These are phyloP conservation scores for Phycodurus eques DNA, from an alignment of 2,113 vertebrate genomes.

Conservation along the genomic window DNA sequence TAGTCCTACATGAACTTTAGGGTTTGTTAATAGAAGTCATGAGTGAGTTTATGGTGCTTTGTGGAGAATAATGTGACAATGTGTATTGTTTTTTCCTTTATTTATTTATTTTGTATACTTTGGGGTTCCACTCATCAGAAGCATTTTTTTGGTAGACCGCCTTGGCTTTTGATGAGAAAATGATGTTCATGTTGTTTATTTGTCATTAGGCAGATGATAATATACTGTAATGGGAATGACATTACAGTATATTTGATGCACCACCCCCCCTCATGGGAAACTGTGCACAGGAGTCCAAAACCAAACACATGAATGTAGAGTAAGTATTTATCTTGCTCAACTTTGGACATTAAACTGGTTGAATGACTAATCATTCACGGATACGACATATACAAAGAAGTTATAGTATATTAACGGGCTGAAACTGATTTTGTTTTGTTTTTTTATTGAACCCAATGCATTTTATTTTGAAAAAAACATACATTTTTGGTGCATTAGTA, in stretches of 20 bases:
- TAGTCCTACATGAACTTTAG: background rate
- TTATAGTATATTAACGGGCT: background rate
- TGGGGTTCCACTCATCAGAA: background rate
- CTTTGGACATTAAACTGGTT: background rate
- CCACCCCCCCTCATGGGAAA: background rate
- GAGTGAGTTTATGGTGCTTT: background rate
- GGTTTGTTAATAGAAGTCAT: background rate
- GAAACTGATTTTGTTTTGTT: background rate
- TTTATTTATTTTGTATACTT: background rate
- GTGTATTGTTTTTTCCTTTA: background rate
- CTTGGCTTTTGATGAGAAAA: background rate
- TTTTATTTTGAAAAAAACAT: too few relatives aligned
- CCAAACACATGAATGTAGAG: background rate
- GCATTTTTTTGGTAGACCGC: constrained; percentile 1
- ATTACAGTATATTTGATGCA: too few relatives aligned
- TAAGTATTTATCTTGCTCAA: background rate
- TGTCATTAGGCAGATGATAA: constrained; percentile 5
- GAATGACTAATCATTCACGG: constrained; percentile 1
- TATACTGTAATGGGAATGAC: background rate
- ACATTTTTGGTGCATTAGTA: too few relatives aligned
- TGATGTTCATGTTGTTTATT: background rate
- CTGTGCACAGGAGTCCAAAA: background rate
- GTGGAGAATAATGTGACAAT: background rate
- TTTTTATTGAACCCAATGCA: too few relatives aligned
- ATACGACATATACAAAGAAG: background rate